Conservation (phyloP, 1,140 invertebrate species). For the Pinna nobilis region DNA sequence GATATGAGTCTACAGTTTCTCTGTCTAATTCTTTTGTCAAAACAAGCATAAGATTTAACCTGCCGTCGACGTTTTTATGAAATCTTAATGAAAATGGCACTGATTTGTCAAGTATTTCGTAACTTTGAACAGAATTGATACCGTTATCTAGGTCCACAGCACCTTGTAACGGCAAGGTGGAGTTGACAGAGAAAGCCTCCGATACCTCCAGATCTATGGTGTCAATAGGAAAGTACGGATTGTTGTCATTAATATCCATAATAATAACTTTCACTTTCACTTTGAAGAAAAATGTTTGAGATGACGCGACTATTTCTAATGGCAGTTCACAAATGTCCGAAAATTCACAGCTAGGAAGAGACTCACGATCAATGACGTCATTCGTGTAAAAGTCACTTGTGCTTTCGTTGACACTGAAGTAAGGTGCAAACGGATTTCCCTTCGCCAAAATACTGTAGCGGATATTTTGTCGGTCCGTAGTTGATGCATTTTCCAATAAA, state of each 20-base stretch:
- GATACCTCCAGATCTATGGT: conserved; percentile 45
- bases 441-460: conserved; percentile 43
- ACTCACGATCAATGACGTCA: conserved; percentile 45
- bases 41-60: conserved; percentile 51
- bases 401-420: conserved; percentile 42
- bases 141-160: conserved; percentile 60
- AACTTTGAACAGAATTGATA: conserved; percentile 54
- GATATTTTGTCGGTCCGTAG: conserved; percentile 2
- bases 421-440: conserved; percentile 36
- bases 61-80: conserved; percentile 52
- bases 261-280: conserved; percentile 83
- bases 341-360: conserved; percentile 46
- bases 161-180: conserved; percentile 45
- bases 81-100: conserved; percentile 53
- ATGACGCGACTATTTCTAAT: conserved; percentile 54
- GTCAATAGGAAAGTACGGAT: conserved; percentile 82
- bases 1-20: conserved; percentile 92
- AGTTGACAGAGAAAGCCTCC: conserved; percentile 46
- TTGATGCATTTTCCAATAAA: conserved; percentile 22
- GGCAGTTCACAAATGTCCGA: conserved; percentile 49
- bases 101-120: conserved; percentile 40
- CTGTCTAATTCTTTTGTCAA: conserved; percentile 81
- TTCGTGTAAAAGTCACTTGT: conserved; percentile 47
- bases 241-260: conserved; percentile 92
- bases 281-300: conserved; percentile 58